phyloP scores from a whole-genome alignment of 2,888 invertebrate genomes.

The Trissonchulus sp. region DNA sequence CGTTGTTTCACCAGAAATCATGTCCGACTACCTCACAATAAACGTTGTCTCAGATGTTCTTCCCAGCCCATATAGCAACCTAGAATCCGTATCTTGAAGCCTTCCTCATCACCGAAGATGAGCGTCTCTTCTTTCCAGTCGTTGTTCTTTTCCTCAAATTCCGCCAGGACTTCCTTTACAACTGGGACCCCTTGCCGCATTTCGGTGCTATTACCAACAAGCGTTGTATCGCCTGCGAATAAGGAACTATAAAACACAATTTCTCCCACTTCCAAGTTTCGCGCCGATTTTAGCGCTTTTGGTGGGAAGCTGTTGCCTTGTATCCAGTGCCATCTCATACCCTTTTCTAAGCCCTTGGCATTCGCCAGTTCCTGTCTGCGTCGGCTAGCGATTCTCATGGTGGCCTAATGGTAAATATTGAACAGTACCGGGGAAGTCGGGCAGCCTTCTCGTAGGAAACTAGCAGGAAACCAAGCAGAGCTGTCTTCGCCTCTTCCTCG shows the following conservation, averaged over 20 bases:
- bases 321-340: conserved; percentile 5
- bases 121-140: conserved; percentile 1
- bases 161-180: neutral
- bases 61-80: conserved; percentile 13
- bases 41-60: conserved; percentile 1
- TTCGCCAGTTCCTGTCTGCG: neutral
- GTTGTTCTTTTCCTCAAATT: conserved; percentile 10
- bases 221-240: neutral
- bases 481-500: conserved; percentile 2
- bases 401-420: conserved; percentile 6
- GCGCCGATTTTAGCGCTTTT: neutral
- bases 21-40: neutral
- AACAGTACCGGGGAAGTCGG: neutral
- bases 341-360: neutral
- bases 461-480: neutral
- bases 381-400: neutral
- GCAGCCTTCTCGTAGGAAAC: neutral
- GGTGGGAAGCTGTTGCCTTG: conserved; percentile 5
- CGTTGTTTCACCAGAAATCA: conserved; percentile 3
- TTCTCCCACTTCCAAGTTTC: neutral
- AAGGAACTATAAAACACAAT: conserved; percentile 3
- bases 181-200: conserved; percentile 5
- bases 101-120: conserved; percentile 1
- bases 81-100: neutral
- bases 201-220: neutral